Base-by-base conservation (phyloP, 2,797 vertebrate species). In the Semaprochilodus insignis region DNA sequence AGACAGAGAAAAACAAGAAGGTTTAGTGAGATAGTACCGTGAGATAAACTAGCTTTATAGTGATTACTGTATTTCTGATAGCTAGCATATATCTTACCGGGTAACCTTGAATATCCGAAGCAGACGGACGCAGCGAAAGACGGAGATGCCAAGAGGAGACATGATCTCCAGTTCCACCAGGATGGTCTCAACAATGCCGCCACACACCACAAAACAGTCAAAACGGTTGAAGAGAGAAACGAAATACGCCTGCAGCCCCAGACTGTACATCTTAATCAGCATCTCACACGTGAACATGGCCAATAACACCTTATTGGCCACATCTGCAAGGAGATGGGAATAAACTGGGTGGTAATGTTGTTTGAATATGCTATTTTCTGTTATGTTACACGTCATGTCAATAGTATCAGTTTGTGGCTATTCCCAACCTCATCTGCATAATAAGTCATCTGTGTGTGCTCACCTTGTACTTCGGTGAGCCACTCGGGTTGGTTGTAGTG, bases 181-280 rank as follows among this genome's bases (percentile, higher is more conserved):
- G 90, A 99, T 98, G 75, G 97, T 99, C 91, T 99, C 97, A 2
- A 97, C 90, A 83, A 99, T 99, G 80, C 98, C 98, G 0, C 98
- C 98, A 72, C 97, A 99, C 83, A 99, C 98, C 93, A 99, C 97
- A 11, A 99, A 99, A 91, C 97, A 99, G 90, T 99, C 98, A 80
- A 99, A 99, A 82, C 98, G 98, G 91, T 99, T 99, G 88, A 99
- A 99, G 76, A 99, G 96, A 19, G 98, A 99, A 84, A 99, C 97
- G 66, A 99, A 99, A 91, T 99, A 99, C 0, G 97, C 97, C 92
- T 99, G 97, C 60, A 99, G 95, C 3, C 98, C 98, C 94, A 99
- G 91, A 90, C 97, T 99, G 94, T 99, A 99, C 97, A 99, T 98
- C 92, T 99, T 99, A 86, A 98, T 95, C 85, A 99, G 94, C 98